These are phyloP conservation scores for Polylopha cassiicola DNA, from an alignment of 2,888 invertebrate genomes.

Conservation along the genomic window DNA sequence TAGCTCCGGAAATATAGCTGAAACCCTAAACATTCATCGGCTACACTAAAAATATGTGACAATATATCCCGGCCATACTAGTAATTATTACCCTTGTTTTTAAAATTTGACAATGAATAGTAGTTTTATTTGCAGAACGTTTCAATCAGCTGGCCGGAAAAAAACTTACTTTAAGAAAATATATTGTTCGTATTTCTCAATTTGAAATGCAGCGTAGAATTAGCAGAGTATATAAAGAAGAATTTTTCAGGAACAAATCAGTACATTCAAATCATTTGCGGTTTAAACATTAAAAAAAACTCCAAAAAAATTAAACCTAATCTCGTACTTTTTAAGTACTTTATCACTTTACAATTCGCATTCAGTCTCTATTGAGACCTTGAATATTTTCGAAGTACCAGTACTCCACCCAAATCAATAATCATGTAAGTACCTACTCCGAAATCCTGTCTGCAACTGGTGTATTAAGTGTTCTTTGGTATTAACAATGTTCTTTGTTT, in stretches of 20 bases:
- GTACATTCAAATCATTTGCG: slow-evolving; percentile 50
- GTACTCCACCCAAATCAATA: slow-evolving; percentile 25
- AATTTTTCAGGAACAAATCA: slow-evolving; percentile 26
- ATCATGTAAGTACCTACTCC: slow-evolving; percentile 35
- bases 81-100: too few species aligned
- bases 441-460: too few species aligned
- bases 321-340: slow-evolving; percentile 26
- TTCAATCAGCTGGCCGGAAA: slow-evolving; percentile 8
- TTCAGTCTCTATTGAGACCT: not conserved
- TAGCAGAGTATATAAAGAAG: slow-evolving; percentile 42
- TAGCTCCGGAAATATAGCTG: too few species aligned
- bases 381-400: slow-evolving; percentile 6
- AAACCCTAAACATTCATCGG: too few species aligned
- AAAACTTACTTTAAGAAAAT: too few species aligned
- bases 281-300: slow-evolving; percentile 34
- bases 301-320: slow-evolving; percentile 33
- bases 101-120: slow-evolving; percentile 4
- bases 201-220: too few species aligned
- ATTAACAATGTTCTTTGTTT: too few species aligned
- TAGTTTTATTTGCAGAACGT: slow-evolving; percentile 5
- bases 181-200: too few species aligned
- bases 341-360: not conserved
- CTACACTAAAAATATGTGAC: too few species aligned
- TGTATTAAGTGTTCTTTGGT: too few species aligned
- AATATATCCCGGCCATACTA: too few species aligned